Conservation (phyloP, 2,113 vertebrate species). For the Stegostoma tigrinum region DNA sequence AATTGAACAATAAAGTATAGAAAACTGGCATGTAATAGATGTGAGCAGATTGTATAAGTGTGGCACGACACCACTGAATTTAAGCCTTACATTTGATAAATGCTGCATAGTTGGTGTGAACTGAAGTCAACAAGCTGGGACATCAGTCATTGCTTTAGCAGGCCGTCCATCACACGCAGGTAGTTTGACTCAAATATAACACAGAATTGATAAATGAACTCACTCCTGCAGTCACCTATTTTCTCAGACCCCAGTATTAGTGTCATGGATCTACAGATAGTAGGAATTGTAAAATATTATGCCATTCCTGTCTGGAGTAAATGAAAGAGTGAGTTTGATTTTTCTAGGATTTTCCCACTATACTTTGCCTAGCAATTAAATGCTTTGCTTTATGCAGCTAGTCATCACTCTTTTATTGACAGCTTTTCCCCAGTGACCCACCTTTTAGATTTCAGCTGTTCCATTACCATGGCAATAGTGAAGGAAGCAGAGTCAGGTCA, state of each 20-base stretch:
- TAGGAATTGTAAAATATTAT: neutral
- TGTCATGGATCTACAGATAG: neutral
- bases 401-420: slow-evolving; percentile 21
- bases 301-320: neutral
- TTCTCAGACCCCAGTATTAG: neutral
- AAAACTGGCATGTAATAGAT: neutral
- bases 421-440: slow-evolving; percentile 11
- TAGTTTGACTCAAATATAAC: neutral
- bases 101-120: neutral
- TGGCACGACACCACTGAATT: neutral
- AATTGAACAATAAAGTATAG: neutral
- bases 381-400: neutral
- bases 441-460: neutral
- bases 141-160: neutral
- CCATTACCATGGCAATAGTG: slow-evolving; percentile 29
- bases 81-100: neutral
- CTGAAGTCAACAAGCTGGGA: neutral
- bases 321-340: slow-evolving; percentile 2
- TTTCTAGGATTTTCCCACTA: neutral
- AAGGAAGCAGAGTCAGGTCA: neutral
- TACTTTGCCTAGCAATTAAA: neutral
- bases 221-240: neutral
- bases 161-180: neutral
- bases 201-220: neutral
- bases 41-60: neutral